These are phyloP conservation scores for Lumbricus terrestris DNA, from an alignment of 2,888 invertebrate genomes.

Conservation along the genomic window DNA sequence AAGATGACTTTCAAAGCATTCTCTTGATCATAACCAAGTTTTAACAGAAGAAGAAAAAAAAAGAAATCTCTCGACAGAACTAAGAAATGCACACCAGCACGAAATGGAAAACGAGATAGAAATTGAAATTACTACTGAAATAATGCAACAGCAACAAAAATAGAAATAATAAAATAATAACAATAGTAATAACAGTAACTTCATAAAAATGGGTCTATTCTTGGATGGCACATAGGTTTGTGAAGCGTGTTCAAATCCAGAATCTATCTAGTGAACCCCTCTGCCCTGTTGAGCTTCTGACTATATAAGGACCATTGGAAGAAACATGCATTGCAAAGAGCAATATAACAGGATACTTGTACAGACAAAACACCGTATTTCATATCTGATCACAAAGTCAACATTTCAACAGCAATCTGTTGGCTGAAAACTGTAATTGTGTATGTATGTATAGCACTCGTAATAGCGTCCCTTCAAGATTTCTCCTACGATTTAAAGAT, in stretches of 20 bases:
- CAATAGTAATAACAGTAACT: background rate
- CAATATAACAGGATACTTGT: background rate
- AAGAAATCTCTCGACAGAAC: slow-evolving; percentile 3
- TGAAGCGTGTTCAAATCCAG: background rate
- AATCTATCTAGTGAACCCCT: background rate
- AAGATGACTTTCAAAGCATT: background rate
- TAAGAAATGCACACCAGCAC: background rate
- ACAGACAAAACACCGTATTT: too few relatives aligned
- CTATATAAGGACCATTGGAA: background rate
- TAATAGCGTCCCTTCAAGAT: background rate
- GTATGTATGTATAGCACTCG: background rate
- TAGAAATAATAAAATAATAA: too few relatives aligned
- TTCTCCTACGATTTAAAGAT: background rate
- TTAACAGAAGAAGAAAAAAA: background rate
- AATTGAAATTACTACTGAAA: background rate
- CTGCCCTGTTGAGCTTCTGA: background rate
- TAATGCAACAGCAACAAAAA: background rate
- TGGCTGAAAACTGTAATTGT: background rate
- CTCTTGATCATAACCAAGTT: background rate
- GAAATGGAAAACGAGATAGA: background rate
- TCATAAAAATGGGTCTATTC: background rate
- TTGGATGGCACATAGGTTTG: background rate
- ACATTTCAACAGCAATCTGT: background rate
- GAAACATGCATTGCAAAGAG: background rate
- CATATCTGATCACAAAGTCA: background rate